Percentiles rank a stretch among this genome's conserved stretches.
These are phyloP conservation scores for Aspidiotus destructor DNA, from an alignment of 2,888 invertebrate species.

Conservation along the genomic window DNA sequence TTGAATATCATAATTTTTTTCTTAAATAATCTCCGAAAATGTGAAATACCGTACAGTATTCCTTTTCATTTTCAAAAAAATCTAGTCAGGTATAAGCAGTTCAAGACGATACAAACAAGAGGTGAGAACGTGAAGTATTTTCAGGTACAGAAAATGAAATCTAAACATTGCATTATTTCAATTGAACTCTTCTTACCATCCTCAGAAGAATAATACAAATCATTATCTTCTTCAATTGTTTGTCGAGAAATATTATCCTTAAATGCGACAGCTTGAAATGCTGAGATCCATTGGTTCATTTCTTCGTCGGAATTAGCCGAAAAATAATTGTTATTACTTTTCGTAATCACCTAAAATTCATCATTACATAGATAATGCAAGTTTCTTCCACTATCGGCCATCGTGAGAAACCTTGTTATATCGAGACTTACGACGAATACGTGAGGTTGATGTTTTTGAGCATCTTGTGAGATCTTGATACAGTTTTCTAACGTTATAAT, in stretches of 20 bases:
- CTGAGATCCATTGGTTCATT: slow-evolving; percentile 65
- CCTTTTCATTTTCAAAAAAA: too few species aligned
- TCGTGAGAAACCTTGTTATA: not conserved
- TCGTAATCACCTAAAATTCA: slow-evolving; percentile 56
- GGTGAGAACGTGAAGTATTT: too few species aligned
- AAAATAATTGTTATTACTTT: slow-evolving; percentile 52
- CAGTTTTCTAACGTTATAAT: slow-evolving; percentile 80
- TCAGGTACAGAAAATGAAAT: too few species aligned
- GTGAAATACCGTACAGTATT: too few species aligned
- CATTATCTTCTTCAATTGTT: slow-evolving; percentile 74
- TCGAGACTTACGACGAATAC: slow-evolving; percentile 45
- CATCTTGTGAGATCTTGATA: slow-evolving; percentile 57
- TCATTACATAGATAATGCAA: not conserved
- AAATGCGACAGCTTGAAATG: slow-evolving; percentile 72
- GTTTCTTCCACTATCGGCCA: not conserved
- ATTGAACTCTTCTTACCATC: slow-evolving; percentile 44
- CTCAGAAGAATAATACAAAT: slow-evolving; percentile 75
- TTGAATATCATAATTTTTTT: too few species aligned
- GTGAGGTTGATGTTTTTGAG: slow-evolving; percentile 45
- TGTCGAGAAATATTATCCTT: slow-evolving; percentile 54
- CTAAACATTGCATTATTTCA: too few species aligned
- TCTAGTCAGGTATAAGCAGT: too few species aligned
- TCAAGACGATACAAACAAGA: too few species aligned
- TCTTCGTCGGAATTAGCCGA: slow-evolving; percentile 59
- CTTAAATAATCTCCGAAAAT: too few species aligned